These are phyloP conservation scores for Agrilus biguttatus DNA, from an alignment of 2,888 invertebrate genomes.

Conservation along the genomic window DNA sequence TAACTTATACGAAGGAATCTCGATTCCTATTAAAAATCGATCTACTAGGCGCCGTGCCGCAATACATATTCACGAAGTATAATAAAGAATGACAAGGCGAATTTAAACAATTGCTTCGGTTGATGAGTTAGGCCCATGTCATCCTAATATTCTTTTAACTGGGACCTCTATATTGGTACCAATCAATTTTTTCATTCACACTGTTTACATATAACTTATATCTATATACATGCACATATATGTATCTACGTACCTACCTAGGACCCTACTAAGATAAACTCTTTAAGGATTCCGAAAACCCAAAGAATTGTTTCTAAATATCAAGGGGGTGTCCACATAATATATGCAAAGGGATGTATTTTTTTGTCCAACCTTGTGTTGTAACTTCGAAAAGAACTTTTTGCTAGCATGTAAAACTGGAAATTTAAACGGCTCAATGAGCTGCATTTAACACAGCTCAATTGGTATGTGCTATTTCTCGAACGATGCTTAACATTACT, in stretches of 20 bases:
- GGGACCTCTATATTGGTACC: neutral
- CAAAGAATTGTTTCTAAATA: too few relatives aligned
- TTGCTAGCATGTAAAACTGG: too few relatives aligned
- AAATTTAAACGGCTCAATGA: too few relatives aligned
- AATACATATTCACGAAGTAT: conserved; percentile 4
- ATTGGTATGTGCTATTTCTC: too few relatives aligned
- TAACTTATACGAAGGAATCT: conserved; percentile 3
- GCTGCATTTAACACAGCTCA: too few relatives aligned
- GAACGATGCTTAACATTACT: too few relatives aligned
- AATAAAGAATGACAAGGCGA: conserved; percentile 10
- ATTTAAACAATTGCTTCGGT: conserved; percentile 8
- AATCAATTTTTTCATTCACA: conserved; percentile 1
- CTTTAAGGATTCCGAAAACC: too few relatives aligned
- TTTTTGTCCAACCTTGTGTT: too few relatives aligned
- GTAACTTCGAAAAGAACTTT: too few relatives aligned
- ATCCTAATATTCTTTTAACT: conserved; percentile 8
- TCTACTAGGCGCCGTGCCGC: conserved; percentile 3
- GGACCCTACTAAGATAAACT: neutral
- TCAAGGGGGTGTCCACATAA: too few relatives aligned
- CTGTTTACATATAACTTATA: neutral
- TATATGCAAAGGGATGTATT: too few relatives aligned
- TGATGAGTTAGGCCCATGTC: conserved; percentile 8
- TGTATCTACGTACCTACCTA: neutral
- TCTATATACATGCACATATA: too few relatives aligned
- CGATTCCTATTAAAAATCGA: conserved; percentile 8